Evolutionary conservation across 2,888 invertebrate species (phyloP).

Genomic region (Drosophila mimica): DNA sequence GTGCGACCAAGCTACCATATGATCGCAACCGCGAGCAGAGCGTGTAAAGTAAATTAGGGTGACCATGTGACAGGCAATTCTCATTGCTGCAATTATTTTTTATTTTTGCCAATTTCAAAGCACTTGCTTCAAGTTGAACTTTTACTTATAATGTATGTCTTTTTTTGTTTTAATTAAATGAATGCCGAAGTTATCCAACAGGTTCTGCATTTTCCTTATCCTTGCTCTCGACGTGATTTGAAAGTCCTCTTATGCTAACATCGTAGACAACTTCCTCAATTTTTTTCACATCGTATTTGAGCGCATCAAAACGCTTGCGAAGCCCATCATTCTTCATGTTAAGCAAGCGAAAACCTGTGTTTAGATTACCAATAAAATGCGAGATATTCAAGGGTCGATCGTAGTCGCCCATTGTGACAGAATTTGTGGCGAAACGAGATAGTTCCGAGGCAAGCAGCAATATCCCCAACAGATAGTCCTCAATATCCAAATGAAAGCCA

Average conservation of each 20-base stretch:
- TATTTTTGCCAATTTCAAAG: constrained; percentile 14
- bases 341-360: constrained; percentile 94
- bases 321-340: constrained; percentile 96
- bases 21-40: constrained; percentile 48
- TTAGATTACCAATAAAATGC: constrained; percentile 93
- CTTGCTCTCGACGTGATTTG: constrained; percentile 47
- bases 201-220: constrained; percentile 34
- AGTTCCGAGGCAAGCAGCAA: constrained; percentile 93
- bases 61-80: constrained; percentile 22
- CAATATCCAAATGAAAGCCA: constrained; percentile 95
- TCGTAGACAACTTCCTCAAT: constrained; percentile 96
- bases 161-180: constrained; percentile 14
- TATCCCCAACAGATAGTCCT: constrained; percentile 95
- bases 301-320: constrained; percentile 93
- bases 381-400: constrained; percentile 92
- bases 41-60: constrained; percentile 19
- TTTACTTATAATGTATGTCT: constrained; percentile 14
- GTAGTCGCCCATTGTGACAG: constrained; percentile 94
- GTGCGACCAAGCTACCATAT: constrained; percentile 55
- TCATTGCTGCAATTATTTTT: neutral
- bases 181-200: constrained; percentile 25
- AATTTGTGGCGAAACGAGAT: constrained; percentile 93
- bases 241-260: constrained; percentile 92
- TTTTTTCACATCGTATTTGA: constrained; percentile 97
- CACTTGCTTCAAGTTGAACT: constrained; percentile 16